Evolutionary conservation across 2,888 invertebrate species (phyloP), one percentile per base, ranked within the genome.

Genomic region (Liodrosophila aerea): DNA sequence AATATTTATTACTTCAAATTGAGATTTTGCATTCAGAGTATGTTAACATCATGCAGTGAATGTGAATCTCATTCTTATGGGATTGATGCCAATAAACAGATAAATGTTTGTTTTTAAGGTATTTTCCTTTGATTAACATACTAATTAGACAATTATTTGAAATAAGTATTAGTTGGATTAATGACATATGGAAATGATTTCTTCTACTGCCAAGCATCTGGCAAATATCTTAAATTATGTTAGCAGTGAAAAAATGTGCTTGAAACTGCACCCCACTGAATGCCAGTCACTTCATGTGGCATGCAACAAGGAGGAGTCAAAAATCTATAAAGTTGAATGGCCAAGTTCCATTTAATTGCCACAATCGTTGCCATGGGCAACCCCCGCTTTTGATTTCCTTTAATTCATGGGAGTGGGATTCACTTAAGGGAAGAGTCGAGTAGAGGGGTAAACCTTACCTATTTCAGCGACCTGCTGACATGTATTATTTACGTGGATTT

Each of bases 401-500:
- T 54, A 33, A 27, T 15, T 57, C 34, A 36, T n/a, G 18, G 37
- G 37, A 39, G n/a, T 47, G 16, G 8, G 34, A 1, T 2, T n/a
- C 7, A 7, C 18, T n/a, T 12, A 11, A 15, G 18, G 7, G 16
- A 11, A 12, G 29, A 3, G 11, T 15, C 12, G 27, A 5, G 22
- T 2, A 5, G 22, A 22, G 22, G 22, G 22, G 22, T 22, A n/a
- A n/a, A n/a, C n/a, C 69, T 92, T 91, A 88, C 92, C 92, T 74
- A 92, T 92, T 76, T 92, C 90, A 81, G 92, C 91, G 39, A 93
- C 91, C 84, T 92, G 90, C 82, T 92, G 92, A 88, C 96, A 96
- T 62, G 91, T 90, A 53, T 91, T 91, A 84, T 94, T 94, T 34
- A 95, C 91, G 87, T 94, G 92, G 52, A 96, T 90, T 88, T 96